phyloP scores from a whole-genome alignment of 1,140 invertebrate genomes.

The Aphelenchoides fujianensis region DNA sequence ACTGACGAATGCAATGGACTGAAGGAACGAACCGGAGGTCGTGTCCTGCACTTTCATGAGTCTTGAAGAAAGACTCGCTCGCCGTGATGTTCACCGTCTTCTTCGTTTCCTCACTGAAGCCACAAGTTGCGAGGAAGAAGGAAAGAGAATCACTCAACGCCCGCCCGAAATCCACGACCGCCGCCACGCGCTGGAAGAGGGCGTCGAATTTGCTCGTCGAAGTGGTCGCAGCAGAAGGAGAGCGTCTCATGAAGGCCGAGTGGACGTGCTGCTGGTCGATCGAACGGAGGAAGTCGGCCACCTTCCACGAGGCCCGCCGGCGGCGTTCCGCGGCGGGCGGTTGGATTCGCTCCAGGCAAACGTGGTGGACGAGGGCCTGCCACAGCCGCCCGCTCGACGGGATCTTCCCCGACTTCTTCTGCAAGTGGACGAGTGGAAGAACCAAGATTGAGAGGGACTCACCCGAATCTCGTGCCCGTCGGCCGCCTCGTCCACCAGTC shows the following conservation, averaged over 20 bases:
- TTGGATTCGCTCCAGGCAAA: neutral
- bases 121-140: neutral
- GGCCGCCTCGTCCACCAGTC: neutral
- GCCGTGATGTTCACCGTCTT: neutral
- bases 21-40: neutral
- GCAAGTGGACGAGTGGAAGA: no score
- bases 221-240: neutral
- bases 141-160: neutral
- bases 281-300: neutral
- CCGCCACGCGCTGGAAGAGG: slow-evolving; percentile 2
- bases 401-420: neutral
- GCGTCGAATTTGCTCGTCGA: slow-evolving; percentile 10
- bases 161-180: slow-evolving; percentile 17
- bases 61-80: slow-evolving; percentile 7
- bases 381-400: neutral
- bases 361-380: neutral
- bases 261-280: neutral
- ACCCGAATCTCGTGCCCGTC: neutral
- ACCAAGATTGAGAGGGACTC: no score
- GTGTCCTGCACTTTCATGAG: neutral
- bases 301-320: neutral
- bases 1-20: neutral
- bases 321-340: neutral
- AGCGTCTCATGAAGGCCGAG: slow-evolving; percentile 5
- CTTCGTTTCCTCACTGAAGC: neutral